Evolutionary conservation across 2,888 invertebrate species (phyloP), one percentile per base, ranked within the genome.

Genomic region (Ormyrus labotus): DNA sequence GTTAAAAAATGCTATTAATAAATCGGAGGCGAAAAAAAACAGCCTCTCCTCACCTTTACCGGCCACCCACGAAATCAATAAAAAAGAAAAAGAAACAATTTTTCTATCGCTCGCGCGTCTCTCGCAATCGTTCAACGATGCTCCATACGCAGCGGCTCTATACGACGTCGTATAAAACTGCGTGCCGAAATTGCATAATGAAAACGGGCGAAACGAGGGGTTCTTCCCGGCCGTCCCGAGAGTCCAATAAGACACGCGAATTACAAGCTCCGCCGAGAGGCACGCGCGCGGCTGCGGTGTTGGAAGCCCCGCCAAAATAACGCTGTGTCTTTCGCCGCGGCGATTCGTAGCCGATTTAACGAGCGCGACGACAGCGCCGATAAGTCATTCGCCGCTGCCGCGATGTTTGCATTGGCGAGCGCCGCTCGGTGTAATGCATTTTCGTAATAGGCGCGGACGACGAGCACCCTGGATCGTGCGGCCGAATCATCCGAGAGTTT

Each of bases 391-490:
- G 63, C 71, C 55, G 64, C 47, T 2, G 50, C 47, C n/a, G 51
- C 57, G 48, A 67, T 63, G 70, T 81, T 83, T 80, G 73, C 76
- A 82, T 83, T 74, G 76, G 69, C 78, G 71, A 60, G 70, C 58
- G 68, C 48, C 10, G 68, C n/a, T 48, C 34, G 34, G 2, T 34
- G 2, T 80, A 77, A 67, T 67, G 79, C 13, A 50, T 81, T 81
- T 82, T 73, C 65, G 72, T 71, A 71, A 34, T 61, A 63, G 63
- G 70, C 10, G 60, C 57, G 61, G 47, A 5, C 6, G 4, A 10
- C 63, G 47, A 9, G 6, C 6, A 5, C 57, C 58, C 58, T 0
- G 34, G 34, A 34, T 34, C 2, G 34, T 2, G 34, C 34, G 19
- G 19, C 19, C n/a, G 19, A 19, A 34, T 34, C 34, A 2, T 34